Conservation (phyloP, 2,113 vertebrate genomes). For the Tringa solitaria region DNA sequence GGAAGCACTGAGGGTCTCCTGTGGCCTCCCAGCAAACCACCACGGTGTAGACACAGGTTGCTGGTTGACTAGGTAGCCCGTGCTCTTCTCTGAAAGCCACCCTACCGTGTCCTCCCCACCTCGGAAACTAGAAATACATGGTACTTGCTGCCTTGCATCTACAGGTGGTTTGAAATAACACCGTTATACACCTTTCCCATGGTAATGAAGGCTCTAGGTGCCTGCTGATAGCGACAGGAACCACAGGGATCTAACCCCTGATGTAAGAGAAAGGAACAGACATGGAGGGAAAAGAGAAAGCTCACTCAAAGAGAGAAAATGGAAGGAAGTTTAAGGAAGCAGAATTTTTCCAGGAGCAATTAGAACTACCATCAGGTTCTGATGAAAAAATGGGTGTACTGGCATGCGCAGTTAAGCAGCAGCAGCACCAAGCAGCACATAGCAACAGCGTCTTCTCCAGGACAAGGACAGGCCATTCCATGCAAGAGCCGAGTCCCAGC, state of each 20-base stretch:
- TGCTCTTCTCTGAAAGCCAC: neutral
- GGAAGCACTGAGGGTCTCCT: neutral
- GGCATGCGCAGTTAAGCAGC: neutral
- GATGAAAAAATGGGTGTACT: neutral
- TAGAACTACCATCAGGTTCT: neutral
- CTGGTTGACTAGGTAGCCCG: neutral
- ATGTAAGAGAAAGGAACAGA: neutral
- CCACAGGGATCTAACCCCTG: neutral
- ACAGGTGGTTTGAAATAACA: neutral
- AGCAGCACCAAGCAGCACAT: neutral
- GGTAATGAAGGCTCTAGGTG: neutral
- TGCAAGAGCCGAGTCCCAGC: neutral
- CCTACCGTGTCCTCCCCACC: neutral
- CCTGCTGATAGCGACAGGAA: neutral
- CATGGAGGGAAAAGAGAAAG: neutral
- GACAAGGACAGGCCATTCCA: neutral
- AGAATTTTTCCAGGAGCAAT: neutral
- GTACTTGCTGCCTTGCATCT: neutral
- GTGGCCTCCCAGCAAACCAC: neutral
- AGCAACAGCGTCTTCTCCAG: neutral
- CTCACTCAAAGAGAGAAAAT: neutral
- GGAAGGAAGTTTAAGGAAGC: neutral
- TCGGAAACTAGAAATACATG: neutral
- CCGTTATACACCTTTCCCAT: neutral
- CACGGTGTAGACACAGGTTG: neutral